These are phyloP conservation scores for Lagopus muta DNA, from an alignment of 2,113 vertebrate genomes.

Conservation along the genomic window DNA sequence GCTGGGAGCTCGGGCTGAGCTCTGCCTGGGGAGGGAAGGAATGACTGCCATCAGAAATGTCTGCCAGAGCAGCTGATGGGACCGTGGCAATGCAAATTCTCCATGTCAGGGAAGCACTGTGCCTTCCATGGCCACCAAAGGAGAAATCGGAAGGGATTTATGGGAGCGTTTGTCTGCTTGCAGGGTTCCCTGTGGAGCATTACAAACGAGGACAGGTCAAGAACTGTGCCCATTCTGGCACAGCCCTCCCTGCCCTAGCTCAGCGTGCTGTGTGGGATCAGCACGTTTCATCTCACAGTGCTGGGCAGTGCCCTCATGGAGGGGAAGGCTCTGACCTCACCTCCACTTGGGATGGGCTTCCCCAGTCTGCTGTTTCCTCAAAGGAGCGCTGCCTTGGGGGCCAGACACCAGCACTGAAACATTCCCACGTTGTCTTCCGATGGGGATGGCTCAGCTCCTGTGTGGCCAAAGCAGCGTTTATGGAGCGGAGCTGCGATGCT, in stretches of 20 bases:
- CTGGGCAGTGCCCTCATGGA: fast-evolving
- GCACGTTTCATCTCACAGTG: fast-evolving
- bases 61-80: background rate
- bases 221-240: background rate
- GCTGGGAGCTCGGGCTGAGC: background rate
- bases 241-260: background rate
- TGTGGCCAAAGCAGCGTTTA: constrained; percentile 4
- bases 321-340: background rate
- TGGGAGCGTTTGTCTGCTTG: background rate
- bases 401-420: background rate
- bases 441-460: background rate
- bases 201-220: background rate
- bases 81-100: background rate
- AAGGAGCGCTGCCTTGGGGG: background rate
- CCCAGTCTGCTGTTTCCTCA: background rate
- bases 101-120: fast-evolving
- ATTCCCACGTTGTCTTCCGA: constrained; percentile 12
- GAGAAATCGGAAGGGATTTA: background rate
- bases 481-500: background rate
- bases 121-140: background rate
- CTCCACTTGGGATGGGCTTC: background rate
- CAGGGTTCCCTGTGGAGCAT: background rate
- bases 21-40: background rate
- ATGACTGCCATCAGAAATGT: background rate
- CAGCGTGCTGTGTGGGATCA: background rate